Evolutionary conservation across 2,797 vertebrate genomes (phyloP), one percentile per base, ranked within the genome.

Genomic region (Lepidocolaptes lacrymiger): DNA sequence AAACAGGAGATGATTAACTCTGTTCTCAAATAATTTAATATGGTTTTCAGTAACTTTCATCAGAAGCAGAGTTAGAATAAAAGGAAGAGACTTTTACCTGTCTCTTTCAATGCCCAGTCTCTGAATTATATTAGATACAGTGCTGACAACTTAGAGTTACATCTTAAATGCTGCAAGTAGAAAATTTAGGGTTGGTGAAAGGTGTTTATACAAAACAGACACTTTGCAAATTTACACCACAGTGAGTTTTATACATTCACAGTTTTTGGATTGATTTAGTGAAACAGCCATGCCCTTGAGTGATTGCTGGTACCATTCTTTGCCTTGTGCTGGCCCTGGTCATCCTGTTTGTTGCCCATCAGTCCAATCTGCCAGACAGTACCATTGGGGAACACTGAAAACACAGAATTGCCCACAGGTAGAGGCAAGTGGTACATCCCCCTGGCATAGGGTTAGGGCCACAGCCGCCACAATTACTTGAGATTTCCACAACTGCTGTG

Each of bases 151-250:
- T 69, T 73, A 63, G 66, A 94, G 89, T 34, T 91, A 41, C 13
- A 18, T 72, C 58, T 75, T 32, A 94, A 90, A 90, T 28, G 30
- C 24, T 66, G 44, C 51, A 71, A 91, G 58, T 22, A 78, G 76
- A 72, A 78, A 91, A 69, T 13, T 24, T 54, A 74, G 54, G 7
- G 13, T 43, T 0, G 1, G 28, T 88, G 85, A 89, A 88, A 91
- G 58, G 39, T 89, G 66, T 74, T 95, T 89, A 62, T 58, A 62
- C 18, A 41, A 68, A 89, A 30, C 56, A 93, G 68, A 87, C 20
- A 34, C n/a, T 69, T 82, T 68, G 34, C 54, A 88, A 71, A 66
- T 89, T 91, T 71, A 67, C 37, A 48, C 16, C 6, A 48, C 63
- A 56, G 34, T 19, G 66, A 46, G 18, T 62, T 94, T 85, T 83